Base-by-base conservation (phyloP, 2,888 invertebrate genomes). In the Pilophorus perplexus region DNA sequence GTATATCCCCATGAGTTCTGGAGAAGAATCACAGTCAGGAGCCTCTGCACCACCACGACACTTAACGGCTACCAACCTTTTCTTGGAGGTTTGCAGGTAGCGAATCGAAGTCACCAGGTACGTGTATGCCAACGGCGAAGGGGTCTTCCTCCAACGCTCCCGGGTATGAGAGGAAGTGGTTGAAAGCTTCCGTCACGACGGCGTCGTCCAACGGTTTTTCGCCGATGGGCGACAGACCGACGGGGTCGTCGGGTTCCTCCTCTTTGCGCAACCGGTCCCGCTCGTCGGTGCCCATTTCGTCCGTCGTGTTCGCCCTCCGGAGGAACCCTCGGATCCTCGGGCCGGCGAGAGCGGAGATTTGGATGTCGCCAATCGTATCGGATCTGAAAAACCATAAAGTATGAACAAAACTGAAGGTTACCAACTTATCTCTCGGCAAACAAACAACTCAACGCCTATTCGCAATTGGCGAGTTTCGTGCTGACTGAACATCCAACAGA, bases 31-130 rank as follows among this genome's bases (percentile, higher is more conserved):
- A n/a, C n/a, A n/a, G n/a, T n/a, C n/a, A n/a, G n/a, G n/a, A n/a
- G n/a, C n/a, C n/a, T n/a, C n/a, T n/a, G n/a, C n/a, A n/a, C n/a
- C n/a, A n/a, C n/a, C n/a, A n/a, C n/a, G n/a, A n/a, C n/a, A n/a
- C n/a, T n/a, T n/a, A n/a, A n/a, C n/a, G 18, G 6, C 12, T 18
- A 12, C 46, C 6, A 52, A 68, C 46, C 55, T 64, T 68, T 66
- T 68, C 46, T 38, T 57, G 28, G 28, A 62, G 27, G 42, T 65
- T 59, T 59, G 46, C 46, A 37, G 62, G 62, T 3, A 40, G 66
- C 20, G 33, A 44, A 66, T 73, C 73, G 67, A 71, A 73, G 52
- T 72, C 72, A 28, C 76, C 75, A 68, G 76, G 76, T 42, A 77
- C 71, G 74, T 74, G 68, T 76, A 77, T 60, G 75, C 75, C 52